Conservation (phyloP, 2,113 vertebrate species). For the Hippolais icterina region DNA sequence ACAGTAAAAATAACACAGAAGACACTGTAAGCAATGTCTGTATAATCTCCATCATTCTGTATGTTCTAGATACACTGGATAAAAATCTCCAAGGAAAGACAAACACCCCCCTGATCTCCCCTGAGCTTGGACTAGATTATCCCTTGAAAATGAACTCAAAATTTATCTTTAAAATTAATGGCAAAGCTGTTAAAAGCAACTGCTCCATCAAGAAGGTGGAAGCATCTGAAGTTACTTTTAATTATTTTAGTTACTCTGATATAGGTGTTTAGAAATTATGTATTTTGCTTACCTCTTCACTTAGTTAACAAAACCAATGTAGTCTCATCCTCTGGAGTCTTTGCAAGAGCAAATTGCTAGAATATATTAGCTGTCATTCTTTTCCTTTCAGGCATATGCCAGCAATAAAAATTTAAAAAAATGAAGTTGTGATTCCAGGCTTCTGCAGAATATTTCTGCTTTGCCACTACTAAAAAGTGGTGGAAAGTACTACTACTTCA, state of each 20-base stretch:
- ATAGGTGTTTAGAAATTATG: neutral
- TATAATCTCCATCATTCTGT: neutral
- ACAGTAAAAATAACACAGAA: neutral
- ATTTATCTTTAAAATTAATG: neutral
- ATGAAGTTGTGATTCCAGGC: fast-evolving
- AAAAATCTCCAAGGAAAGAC: neutral
- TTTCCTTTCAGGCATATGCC: neutral
- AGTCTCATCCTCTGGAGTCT: neutral
- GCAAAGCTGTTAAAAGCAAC: neutral
- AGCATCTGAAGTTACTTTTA: neutral
- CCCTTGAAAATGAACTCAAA: neutral
- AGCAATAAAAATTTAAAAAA: neutral
- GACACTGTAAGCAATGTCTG: neutral
- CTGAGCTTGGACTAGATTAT: neutral
- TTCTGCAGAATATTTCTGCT: neutral
- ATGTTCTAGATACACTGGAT: neutral
- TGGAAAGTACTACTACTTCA: neutral
- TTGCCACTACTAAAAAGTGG: neutral
- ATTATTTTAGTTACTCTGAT: neutral
- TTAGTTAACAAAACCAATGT: neutral
- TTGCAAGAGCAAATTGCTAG: neutral
- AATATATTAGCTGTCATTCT: neutral
- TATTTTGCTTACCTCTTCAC: neutral
- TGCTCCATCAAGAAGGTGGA: neutral
- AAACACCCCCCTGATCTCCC: neutral